Evolutionary conservation across 2,888 invertebrate genomes (phyloP), one percentile per base, ranked within the genome.

Genomic region (Trachelus tabidus): DNA sequence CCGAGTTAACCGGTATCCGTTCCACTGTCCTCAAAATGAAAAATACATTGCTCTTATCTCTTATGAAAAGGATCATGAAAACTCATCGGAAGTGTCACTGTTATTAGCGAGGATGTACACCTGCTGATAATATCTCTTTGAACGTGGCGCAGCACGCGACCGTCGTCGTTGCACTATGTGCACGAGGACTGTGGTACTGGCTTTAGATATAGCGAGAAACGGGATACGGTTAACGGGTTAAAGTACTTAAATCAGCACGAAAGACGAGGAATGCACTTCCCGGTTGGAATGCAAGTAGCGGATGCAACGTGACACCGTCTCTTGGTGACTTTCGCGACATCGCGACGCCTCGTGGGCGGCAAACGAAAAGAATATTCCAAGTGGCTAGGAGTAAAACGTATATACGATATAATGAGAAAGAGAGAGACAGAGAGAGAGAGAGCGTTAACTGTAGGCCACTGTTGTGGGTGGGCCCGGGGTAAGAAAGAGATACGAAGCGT

Each of bases 341-440:
- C 40, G 69, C 77, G 77, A 73, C 37, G 74, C 73, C 73, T 74
- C 68, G 56, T 73, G 34, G 34, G 69, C 71, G 34, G 56, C 23
- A 56, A 9, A 56, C 56, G 56, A 23, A 9, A 56, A 56, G 56
- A 9, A 56, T 56, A 56, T 56, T 23, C 56, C 56, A 56, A 56
- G 56, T 56, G 2, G 56, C 56, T 56, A 56, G 23, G 23, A 40
- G 40, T 40, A 15, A 15, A 2, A 6, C 40, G 40, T 40, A 40
- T 40, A 15, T 40, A 56, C 23, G 56, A 23, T 56, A 23, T 56
- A 23, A 15, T 56, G 56, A 56, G 56, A 56, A 2, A 37, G 23
- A 40, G 40, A 23, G 15, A 35, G 40, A 40, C 15, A 40, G 1
- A 37, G 12, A 37, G 37, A 23, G 15, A 40, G 40, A 15, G 23